These are phyloP conservation scores for Caenorhabditis sp. DNA, from an alignment of 2,888 invertebrate genomes.

Conservation along the genomic window DNA sequence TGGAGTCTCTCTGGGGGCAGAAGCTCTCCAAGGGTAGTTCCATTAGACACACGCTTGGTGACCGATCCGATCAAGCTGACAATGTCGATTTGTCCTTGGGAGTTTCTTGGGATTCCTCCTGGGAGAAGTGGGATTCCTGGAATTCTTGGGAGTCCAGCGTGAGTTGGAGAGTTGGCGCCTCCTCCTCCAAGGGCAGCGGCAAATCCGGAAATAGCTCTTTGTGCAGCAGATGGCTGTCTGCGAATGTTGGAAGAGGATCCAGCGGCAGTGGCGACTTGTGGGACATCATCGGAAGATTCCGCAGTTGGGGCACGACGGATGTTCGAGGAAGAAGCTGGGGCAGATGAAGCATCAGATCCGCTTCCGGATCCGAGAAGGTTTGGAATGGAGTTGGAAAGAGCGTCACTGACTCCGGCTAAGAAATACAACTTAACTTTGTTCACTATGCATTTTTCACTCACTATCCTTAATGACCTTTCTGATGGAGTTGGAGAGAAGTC, in stretches of 20 bases:
- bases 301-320: slow-evolving; percentile 55
- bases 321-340: slow-evolving; percentile 60
- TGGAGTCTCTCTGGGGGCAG: slow-evolving; percentile 83
- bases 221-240: slow-evolving; percentile 80
- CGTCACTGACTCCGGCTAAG: slow-evolving; percentile 82
- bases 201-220: slow-evolving; percentile 87
- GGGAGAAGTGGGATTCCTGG: slow-evolving; percentile 83
- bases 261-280: slow-evolving; percentile 60
- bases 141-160: slow-evolving; percentile 82
- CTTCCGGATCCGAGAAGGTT: slow-evolving; percentile 74
- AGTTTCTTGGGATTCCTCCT: slow-evolving; percentile 82
- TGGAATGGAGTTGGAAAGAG: slow-evolving; percentile 81
- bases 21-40: slow-evolving; percentile 83
- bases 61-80: slow-evolving; percentile 82
- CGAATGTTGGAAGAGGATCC: slow-evolving; percentile 73
- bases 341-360: slow-evolving; percentile 46
- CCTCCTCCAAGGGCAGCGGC: slow-evolving; percentile 87
- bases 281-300: slow-evolving; percentile 63
- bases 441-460: slow-evolving; percentile 57
- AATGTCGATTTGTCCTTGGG: slow-evolving; percentile 83
- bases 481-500: slow-evolving; percentile 81
- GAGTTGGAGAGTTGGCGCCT: slow-evolving; percentile 85
- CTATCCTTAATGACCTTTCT: slow-evolving; percentile 82
- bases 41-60: slow-evolving; percentile 83
- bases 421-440: not conserved